These are phyloP conservation scores for Sialis fuliginosa DNA, from an alignment of 2,888 invertebrate genomes.

Conservation along the genomic window DNA sequence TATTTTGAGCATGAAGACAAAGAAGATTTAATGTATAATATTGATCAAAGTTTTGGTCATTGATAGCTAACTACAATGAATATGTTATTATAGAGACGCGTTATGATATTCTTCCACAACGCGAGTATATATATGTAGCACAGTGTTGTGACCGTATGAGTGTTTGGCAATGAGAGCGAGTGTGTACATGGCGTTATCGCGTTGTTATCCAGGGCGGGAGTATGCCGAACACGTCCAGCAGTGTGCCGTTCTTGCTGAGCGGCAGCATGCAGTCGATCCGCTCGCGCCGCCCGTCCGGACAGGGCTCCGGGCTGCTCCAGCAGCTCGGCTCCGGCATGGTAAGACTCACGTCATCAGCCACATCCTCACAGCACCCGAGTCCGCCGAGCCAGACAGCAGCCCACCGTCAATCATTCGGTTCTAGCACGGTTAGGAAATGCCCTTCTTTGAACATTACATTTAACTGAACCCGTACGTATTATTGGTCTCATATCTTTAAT, in stretches of 20 bases:
- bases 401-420: conserved; percentile 34
- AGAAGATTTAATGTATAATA: too few species aligned
- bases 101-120: too few species aligned
- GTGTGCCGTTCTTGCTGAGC: conserved; percentile 69
- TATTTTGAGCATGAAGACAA: too few species aligned
- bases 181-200: too few species aligned
- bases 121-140: too few species aligned
- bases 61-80: too few species aligned
- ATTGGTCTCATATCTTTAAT: background rate
- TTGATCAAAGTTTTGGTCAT: too few species aligned
- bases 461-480: conserved; percentile 31
- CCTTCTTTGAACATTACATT: conserved; percentile 59
- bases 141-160: too few species aligned
- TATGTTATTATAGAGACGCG: too few species aligned
- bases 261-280: conserved; percentile 61
- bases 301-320: conserved; percentile 62
- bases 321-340: conserved; percentile 88
- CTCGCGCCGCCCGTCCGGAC: conserved; percentile 55
- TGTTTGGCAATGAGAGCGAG: too few species aligned
- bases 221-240: conserved; percentile 79
- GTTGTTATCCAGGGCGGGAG: conserved; percentile 51
- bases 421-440: conserved; percentile 48
- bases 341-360: conserved; percentile 56
- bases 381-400: conserved; percentile 21
- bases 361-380: conserved; percentile 26